Base-by-base conservation (phyloP, 1,140 invertebrate species). In the Lysiphlebus fabarum region DNA sequence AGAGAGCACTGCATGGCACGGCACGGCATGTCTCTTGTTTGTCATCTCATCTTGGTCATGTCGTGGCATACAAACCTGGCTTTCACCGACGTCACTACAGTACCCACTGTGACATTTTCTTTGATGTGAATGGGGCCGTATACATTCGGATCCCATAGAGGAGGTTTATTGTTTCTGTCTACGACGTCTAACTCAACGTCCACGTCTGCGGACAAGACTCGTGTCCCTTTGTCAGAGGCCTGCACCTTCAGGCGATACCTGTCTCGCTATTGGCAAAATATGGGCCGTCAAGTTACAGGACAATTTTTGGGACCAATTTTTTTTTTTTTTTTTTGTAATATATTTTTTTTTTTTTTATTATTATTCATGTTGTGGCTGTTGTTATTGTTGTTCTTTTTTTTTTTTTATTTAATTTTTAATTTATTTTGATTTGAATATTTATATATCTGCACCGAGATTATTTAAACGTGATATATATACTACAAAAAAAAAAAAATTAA, bases 61-160 rank as follows among this genome's bases (percentile, higher is more conserved):
- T 78, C 74, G 74, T 81, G 75, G 81, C 80, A 90, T 91, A 94
- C 91, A 90, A 93, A 95, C 92, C 92, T 94, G 85, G 93, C 93
- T 89, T 94, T 95, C 80, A 95, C 88, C 82, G 92, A 90, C 83
- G 91, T 94, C 86, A 96, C 92, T 87, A 92, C 88, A 83, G 92
- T 93, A 88, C 93, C 92, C 85, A 95, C 91, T 87, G 91, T 93
- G 86, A 95, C 91, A 90, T 95, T 95, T 90, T 96, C 93, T 87
- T 90, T 90, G 86, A 96, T 91, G 87, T 90, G 89, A 85, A 93
- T 93, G 83, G 92, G 92, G 83, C 92, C 92, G 87, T 96, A 96
- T 82, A 92, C 86, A 82, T 84, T 87, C 81, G 86, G 85, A 85
- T 95, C 91, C 93, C 93, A 96, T 79, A 94, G 86, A 81, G 93